Conservation (phyloP, 2,888 invertebrate genomes). For the Yponomeuta cagnagella region DNA sequence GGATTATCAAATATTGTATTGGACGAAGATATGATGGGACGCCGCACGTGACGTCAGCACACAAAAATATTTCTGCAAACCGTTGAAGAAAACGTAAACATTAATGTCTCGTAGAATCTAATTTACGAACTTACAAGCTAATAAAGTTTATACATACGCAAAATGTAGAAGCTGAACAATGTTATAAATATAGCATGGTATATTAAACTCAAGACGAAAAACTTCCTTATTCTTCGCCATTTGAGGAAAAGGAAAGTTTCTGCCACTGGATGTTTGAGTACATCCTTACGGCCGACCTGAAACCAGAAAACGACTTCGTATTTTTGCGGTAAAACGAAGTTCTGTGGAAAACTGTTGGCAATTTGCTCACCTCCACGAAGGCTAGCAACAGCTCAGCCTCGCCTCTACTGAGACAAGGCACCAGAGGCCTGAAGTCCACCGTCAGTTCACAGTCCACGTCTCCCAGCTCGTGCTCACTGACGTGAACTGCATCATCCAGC, state of each 20-base stretch:
- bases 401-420: slow-evolving; percentile 78
- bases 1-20: slow-evolving; percentile 77
- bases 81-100: background rate
- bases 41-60: slow-evolving; percentile 55
- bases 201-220: slow-evolving; percentile 85
- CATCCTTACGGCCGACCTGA: slow-evolving; percentile 83
- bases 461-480: slow-evolving; percentile 89
- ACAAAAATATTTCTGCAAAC: slow-evolving; percentile 70
- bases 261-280: slow-evolving; percentile 88
- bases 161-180: slow-evolving; percentile 83
- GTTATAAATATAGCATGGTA: slow-evolving; percentile 86
- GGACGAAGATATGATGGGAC: slow-evolving; percentile 57
- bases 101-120: slow-evolving; percentile 14
- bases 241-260: slow-evolving; percentile 90
- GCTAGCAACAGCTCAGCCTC: slow-evolving; percentile 83
- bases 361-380: slow-evolving; percentile 77
- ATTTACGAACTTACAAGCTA: background rate
- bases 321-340: no score
- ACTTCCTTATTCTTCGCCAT: slow-evolving; percentile 88
- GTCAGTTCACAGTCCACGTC: slow-evolving; percentile 90
- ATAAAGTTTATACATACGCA: slow-evolving; percentile 62
- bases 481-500: slow-evolving; percentile 84
- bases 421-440: slow-evolving; percentile 74
- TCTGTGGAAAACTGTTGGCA: background rate
- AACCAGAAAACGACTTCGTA: slow-evolving; percentile 20